Base-by-base conservation (phyloP, 1,140 invertebrate species). In the Drosophila eugracilis region DNA sequence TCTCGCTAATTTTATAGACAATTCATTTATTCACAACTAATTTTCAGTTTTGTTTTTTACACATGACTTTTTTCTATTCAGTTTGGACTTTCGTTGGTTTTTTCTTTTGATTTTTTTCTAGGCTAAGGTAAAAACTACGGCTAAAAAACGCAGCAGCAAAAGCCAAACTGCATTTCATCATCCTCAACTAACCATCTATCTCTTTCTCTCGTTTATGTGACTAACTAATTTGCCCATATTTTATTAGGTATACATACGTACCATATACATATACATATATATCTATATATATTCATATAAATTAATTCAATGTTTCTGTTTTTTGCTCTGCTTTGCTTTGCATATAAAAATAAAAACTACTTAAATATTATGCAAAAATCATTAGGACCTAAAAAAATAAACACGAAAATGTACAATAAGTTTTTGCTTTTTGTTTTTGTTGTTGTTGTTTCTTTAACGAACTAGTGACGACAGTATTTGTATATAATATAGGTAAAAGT, bases 301-400 rank as follows among this genome's bases (percentile, higher is more conserved):
- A 80, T 81, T 72, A 79, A 84, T 79, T 76, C 65, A 84, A 85
- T 85, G 37, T 79, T 78, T 78, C 49, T 34, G 24, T 39, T 50
- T 49, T 55, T 59, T 69, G 41, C 41, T 74, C 69, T 71, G 52
- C 62, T 78, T 62, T 81, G 78, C 78, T 77, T 81, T 77, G 78
- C 78, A 81, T 81, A 83, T 60, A 81, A 75, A 83, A 81, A 83
- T 66, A 83, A 86, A 78, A 81, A 60, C 78, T 81, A 88, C 70
- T 78, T 88, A 88, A 78, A 88, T 67, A 83, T 78, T 88, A 88
- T 63, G 74, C 74, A 86, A 86, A 86, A 84, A 79, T 78, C 67
- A 77, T 69, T 78, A 80, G 48, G 70, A 54, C 39, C 53, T 79
- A 75, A 58, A 62, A 54, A 67, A 76, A 71, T 37, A 65, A 54